phyloP scores from a whole-genome alignment of 2,888 invertebrate genomes.

The Tridacna crocea region DNA sequence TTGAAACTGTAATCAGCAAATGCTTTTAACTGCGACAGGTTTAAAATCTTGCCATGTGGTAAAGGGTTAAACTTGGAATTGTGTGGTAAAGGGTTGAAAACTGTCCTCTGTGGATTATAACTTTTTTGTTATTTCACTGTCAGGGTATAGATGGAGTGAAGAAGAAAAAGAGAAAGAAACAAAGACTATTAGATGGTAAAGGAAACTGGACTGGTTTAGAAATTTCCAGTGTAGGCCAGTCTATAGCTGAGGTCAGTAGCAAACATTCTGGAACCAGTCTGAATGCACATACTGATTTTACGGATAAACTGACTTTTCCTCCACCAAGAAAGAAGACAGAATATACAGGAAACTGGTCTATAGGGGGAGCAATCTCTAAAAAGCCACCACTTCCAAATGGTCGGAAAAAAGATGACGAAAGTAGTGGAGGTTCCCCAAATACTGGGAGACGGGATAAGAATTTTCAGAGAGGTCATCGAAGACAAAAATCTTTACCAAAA shows the following conservation, averaged over 20 bases:
- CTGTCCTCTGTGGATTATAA: too few species aligned
- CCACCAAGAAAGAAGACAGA: constrained; percentile 7
- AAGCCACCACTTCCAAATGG: constrained; percentile 1
- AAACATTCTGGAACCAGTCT: not conserved
- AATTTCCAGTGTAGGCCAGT: not conserved
- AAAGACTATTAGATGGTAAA: constrained; percentile 49
- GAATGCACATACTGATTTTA: not conserved
- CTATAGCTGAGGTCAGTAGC: not conserved
- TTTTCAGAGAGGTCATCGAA: constrained; percentile 41
- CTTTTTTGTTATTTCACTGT: too few species aligned
- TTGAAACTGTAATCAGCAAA: too few species aligned
- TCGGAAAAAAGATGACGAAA: constrained; percentile 60
- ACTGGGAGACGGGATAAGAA: constrained; percentile 32
- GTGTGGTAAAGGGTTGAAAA: too few species aligned
- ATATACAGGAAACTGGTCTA: constrained; percentile 16
- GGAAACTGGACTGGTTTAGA: not conserved
- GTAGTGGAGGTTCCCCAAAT: constrained; percentile 46
- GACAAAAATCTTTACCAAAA: constrained; percentile 61
- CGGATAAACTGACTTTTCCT: not conserved
- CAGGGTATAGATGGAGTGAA: constrained; percentile 52
- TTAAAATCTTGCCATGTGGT: too few species aligned
- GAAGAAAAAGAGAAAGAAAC: constrained; percentile 67
- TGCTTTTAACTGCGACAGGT: too few species aligned
- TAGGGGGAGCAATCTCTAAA: constrained; percentile 9
- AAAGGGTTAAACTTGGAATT: too few species aligned